Conservation (phyloP, 2,888 invertebrate genomes). For the Stenodera caucasica region DNA sequence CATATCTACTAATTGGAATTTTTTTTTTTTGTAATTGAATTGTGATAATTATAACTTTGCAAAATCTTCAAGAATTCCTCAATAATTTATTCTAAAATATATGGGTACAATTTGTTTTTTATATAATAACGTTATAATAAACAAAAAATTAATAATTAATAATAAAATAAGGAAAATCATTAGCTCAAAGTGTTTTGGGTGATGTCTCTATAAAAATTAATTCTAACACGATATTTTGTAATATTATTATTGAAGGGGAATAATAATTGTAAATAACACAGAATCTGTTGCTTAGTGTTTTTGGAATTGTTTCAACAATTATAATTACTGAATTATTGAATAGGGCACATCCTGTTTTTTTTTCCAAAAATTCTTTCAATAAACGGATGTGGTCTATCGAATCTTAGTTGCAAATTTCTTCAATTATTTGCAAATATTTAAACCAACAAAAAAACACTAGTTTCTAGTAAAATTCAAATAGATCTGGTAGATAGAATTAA, state of each 20-base stretch:
- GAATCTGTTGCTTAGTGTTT: slow-evolving; percentile 39
- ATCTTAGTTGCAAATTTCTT: background rate
- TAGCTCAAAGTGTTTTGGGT: slow-evolving; percentile 46
- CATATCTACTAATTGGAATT: slow-evolving; percentile 2
- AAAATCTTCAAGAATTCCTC: slow-evolving; percentile 39
- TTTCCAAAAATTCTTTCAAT: background rate
- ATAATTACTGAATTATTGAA: background rate
- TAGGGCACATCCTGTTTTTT: slow-evolving; percentile 1
- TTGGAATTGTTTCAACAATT: slow-evolving; percentile 10
- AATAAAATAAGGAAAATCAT: slow-evolving; percentile 26
- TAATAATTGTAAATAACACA: slow-evolving; percentile 44
- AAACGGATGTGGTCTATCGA: slow-evolving; percentile 15
- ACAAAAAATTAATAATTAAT: slow-evolving; percentile 19
- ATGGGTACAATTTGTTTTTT: slow-evolving; percentile 46
- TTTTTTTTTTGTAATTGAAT: slow-evolving; percentile 22
- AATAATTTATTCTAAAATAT: slow-evolving; percentile 45
- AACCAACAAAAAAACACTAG: slow-evolving; percentile 38
- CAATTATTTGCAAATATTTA: slow-evolving; percentile 34
- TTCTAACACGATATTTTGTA: slow-evolving; percentile 46
- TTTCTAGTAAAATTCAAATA: slow-evolving; percentile 45
- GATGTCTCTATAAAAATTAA: slow-evolving; percentile 41
- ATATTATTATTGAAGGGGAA: slow-evolving; percentile 22
- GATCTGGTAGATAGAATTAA: slow-evolving; percentile 46
- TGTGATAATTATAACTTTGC: slow-evolving; percentile 37
- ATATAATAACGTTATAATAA: slow-evolving; percentile 23